Base-by-base conservation (phyloP, 2,888 invertebrate species). In the Colostygia pectinataria region DNA sequence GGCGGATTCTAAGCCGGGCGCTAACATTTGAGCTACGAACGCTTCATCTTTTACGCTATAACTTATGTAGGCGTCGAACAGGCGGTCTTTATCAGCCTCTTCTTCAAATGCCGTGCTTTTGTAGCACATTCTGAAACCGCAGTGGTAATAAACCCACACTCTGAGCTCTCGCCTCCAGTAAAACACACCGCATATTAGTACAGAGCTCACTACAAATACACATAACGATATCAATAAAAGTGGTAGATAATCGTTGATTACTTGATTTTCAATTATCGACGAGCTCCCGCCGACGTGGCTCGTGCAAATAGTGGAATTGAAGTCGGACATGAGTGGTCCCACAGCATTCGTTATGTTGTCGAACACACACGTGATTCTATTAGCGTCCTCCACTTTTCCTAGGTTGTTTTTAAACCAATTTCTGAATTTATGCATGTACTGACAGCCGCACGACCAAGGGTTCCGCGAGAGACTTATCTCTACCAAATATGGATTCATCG, bases 1-100 rank as follows among this genome's bases (percentile, higher is more conserved):
- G 52, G 94, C 93, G 53, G 93, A 93, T 89, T 98, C 98, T 58
- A 98, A 92, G 41, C 96, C 96, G 12, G 96, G 95, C 41, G 96
- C 96, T 68, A 98, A 87, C 71, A 97, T 95, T 82, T 97, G 95
- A 64, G 94, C 95, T 27, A 98, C 97, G 82, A 97, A 98, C 38
- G 94, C 93, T 74, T 98, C 97, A 83, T 98, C 98, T 82, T 97
- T 96, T 53, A 96, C 95, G 76, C 97, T 97, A 89, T 99, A 99
- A 68, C 97, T 96, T 61, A 99, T 94, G 88, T 98, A 99, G 43
- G 97, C 98, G 85, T 99, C 99, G 82, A 97, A 98, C 37, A 97
- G 92, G 64, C 96, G 93, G 83, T 96, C 95, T 84, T 94, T 94
- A 80, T 95, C 95, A 68, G 94, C 94, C 80, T 94, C 94, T 68